Evolutionary conservation across 1,140 invertebrate genomes (phyloP), one percentile per base, ranked within the genome.

Genomic region (Cryptotermes secundus): DNA sequence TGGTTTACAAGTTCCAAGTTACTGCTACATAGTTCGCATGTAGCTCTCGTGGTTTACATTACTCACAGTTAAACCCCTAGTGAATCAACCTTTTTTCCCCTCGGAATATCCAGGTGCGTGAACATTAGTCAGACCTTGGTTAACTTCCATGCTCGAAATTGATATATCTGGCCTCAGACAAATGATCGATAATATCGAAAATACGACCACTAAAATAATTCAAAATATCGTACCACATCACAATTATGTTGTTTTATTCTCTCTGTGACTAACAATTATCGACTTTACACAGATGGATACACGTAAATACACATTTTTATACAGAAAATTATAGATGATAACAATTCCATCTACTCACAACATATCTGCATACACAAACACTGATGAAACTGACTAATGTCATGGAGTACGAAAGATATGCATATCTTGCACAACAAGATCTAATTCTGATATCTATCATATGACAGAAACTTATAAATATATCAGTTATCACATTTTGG

Each of bases 401-500:
- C 26, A 72, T 31, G n/a, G 26, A 14, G 59, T 72, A 72, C 4
- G 59, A 72, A 72, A 72, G 59, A 72, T 72, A 72, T 72, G 59
- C 59, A n/a, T 72, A 31, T 59, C 53, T 14, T n/a, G 59, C 7
- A 72, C 19, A 7, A 72, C 26, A 31, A n/a, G 59, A 72, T n/a
- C 4, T 72, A 72, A 7, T 19, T 12, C 19, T 49, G 45, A 4
- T 22, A 49, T 49, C 12, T 49, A 49, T 49, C 45, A 49, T 49
- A 22, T 19, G 45, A 49, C 12, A 49, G 14, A 72, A 59, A 72
- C 26, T 72, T 31, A 72, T 72, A 72, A 31, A 31, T 72, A 16
- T 72, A 72, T 31, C 59, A 72, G 26, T 49, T 72, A 72, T 72
- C 59, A 72, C 59, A 72, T 72, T 72, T 31, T 72, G 59, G n/a